A percentile compares a stretch with the other conserved stretches of the same genome.
Conservation (phyloP, 2,113 vertebrate genomes). For the Lucifuga dentata region DNA sequence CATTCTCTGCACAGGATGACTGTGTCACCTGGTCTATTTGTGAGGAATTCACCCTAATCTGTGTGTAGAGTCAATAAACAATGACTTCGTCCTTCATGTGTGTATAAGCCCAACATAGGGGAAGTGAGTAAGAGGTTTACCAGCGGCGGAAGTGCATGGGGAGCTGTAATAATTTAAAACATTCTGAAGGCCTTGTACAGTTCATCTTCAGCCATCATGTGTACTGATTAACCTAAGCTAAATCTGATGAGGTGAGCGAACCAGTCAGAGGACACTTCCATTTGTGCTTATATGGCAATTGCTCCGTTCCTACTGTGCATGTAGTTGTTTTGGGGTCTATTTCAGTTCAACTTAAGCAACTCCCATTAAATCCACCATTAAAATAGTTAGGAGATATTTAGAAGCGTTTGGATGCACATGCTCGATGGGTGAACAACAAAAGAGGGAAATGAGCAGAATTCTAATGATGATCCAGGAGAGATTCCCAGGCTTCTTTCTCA, state of each 20-base stretch:
- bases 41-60: conserved; percentile 1
- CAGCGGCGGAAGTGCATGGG: not conserved
- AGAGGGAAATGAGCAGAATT: conserved; percentile 19
- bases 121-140: not conserved
- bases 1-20: not conserved
- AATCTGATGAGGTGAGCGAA: conserved; percentile 39
- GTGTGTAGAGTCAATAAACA: conserved; percentile 50
- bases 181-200: conserved; percentile 3
- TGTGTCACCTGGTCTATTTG: conserved; percentile 1
- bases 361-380: conserved; percentile 25
- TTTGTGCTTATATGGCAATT: conserved; percentile 24
- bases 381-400: not conserved
- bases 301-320: conserved; percentile 11
- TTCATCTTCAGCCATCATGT: conserved; percentile 25
- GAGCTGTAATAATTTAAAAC: not conserved
- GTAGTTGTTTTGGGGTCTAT: conserved; percentile 8
- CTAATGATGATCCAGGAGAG: conserved; percentile 15
- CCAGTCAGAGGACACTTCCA: conserved; percentile 19
- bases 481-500: conserved; percentile 69
- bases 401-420: conserved; percentile 6
- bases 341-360: conserved; percentile 41
- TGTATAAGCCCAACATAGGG: conserved; percentile 8
- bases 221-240: conserved; percentile 46
- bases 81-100: conserved; percentile 17
- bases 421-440: conserved; percentile 2